A percentile compares a stretch with the other conserved stretches of the same genome.
Evolutionary conservation across 2,113 vertebrate species (phyloP).

Genomic region (Anas platyrhynchos): DNA sequence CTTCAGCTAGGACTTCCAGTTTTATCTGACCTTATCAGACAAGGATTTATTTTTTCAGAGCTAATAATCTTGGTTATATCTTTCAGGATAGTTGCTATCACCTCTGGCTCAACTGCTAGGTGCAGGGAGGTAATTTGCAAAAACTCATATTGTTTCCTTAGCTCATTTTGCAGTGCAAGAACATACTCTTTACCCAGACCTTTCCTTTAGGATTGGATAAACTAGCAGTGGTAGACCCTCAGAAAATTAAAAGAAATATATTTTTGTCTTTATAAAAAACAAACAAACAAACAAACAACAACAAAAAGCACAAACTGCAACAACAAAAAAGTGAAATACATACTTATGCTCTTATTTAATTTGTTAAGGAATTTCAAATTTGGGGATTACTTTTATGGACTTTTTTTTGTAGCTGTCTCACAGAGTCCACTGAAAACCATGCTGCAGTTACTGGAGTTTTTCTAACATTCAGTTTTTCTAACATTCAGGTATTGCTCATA

Average conservation of each 20-base stretch:
- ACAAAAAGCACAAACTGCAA: too few species aligned
- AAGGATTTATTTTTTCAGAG: not conserved
- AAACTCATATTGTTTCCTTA: not conserved
- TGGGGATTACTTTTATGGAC: not conserved
- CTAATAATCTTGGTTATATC: not conserved
- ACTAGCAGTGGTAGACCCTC: not conserved
- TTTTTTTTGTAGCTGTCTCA: not conserved
- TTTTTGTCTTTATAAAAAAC: not conserved
- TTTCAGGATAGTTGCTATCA: not conserved
- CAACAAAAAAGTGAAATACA: not conserved
- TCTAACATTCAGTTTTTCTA: not conserved
- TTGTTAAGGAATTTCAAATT: not conserved
- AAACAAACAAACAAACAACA: too few species aligned
- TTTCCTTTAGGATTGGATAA: not conserved
- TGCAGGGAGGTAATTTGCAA: not conserved
- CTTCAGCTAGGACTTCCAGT: not conserved
- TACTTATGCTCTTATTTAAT: not conserved
- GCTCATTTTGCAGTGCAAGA: too few species aligned
- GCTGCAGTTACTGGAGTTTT: not conserved
- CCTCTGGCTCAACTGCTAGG: not conserved
- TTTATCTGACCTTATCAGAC: not conserved
- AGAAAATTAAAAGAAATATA: not conserved
- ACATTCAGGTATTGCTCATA: not conserved
- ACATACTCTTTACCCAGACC: not conserved
- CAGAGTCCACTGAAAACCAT: not conserved